Evolutionary conservation across 2,888 invertebrate genomes (phyloP), one percentile per base, ranked within the genome.

Genomic region (Drosophila borborema): DNA sequence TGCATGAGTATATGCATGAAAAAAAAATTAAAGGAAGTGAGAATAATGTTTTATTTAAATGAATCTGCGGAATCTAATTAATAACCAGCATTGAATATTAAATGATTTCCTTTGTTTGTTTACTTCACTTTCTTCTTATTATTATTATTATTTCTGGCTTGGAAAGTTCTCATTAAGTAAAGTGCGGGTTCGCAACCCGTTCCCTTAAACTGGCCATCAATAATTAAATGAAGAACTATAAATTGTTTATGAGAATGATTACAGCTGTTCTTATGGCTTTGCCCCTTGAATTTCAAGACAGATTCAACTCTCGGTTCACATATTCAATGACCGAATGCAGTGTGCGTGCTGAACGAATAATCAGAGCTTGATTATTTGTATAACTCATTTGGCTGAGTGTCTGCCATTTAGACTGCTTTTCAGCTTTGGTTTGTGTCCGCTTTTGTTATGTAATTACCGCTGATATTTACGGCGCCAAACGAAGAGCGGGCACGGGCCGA

Each of bases 381-480:
- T 69, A 80, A 72, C 74, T 82, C 77, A 86, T 82, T 88, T 77
- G 71, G 55, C 18, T 63, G 23, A 9, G 14, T 51, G 16, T 34
- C 28, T 53, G 40, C 45, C 28, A 38, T 28, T 68, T 58, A 16
- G 49, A 38, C 53, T 34, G 48, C 34, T 40, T 65, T 70, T 62
- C 38, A 16, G 40, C 67, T 48, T 53, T 82, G 71, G 73, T 72
- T 75, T 74, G 71, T 72, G 66, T 76, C 70, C 81, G 74, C 73
- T 75, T 86, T 83, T 86, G 76, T 89, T 86, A 76, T 71, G 72
- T 78, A 89, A 84, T 86, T 89, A 89, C 72, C 72, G 77, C 63
- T 72, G 72, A 60, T 65, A 64, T 61, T 56, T 62, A 45, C 43
- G 43, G 43, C 36, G 16, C 20, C 10, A 12, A 34, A 3, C n/a